Percentiles rank a stretch among this genome's conserved stretches.
Evolutionary conservation across 2,113 vertebrate species (phyloP).

Genomic region (Sphaerodactylus townsendi): DNA sequence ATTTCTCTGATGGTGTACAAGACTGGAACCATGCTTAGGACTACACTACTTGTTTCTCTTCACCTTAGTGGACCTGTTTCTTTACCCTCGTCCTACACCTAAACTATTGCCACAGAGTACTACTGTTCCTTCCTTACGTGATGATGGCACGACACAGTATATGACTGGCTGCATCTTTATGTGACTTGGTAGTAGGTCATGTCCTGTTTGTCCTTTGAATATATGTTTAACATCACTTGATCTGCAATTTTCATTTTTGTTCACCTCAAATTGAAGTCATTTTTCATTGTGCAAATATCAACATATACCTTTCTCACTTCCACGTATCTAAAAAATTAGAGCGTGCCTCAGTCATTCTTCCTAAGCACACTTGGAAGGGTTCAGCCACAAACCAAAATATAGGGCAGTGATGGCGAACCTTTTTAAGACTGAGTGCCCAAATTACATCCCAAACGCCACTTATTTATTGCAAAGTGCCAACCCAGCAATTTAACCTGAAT

Average conservation of each 20-base stretch:
- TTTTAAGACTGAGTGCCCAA: too few species aligned
- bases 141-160: not conserved
- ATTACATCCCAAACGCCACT: too few species aligned
- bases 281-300: constrained; percentile 13
- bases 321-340: too few species aligned
- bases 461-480: too few species aligned
- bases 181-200: not conserved
- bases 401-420: too few species aligned
- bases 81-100: too few species aligned
- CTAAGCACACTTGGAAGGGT: not conserved
- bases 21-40: too few species aligned
- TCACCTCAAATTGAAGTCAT: not conserved
- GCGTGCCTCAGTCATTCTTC: not conserved
- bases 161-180: not conserved
- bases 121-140: not conserved
- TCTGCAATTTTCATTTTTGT: not conserved
- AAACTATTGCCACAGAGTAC: not conserved
- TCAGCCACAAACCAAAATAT: too few species aligned
- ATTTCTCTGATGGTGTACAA: too few species aligned
- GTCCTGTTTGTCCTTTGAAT: not conserved
- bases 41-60: too few species aligned
- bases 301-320: not conserved
- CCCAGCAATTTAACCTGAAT: too few species aligned
- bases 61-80: too few species aligned
- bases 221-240: fast-evolving